These are phyloP conservation scores for Boleophthalmus pectinirostris DNA, from an alignment of 2,113 vertebrate species.

Conservation along the genomic window DNA sequence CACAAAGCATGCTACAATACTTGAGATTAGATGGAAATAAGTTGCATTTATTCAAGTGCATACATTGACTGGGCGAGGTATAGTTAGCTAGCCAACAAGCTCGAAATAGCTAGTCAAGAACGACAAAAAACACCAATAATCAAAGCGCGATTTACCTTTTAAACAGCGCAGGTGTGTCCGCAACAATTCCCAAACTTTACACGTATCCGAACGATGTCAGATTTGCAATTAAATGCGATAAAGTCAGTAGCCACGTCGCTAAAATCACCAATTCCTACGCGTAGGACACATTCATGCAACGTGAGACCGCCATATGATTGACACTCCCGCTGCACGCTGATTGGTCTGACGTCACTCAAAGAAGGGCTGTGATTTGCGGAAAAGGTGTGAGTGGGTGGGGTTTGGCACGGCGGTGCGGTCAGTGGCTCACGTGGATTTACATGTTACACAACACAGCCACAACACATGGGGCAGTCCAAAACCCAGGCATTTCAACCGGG, in stretches of 20 bases:
- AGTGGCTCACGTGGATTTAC: conserved; percentile 70
- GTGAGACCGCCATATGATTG: conserved; percentile 52
- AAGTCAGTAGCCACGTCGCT: conserved; percentile 24
- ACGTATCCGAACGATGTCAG: background rate
- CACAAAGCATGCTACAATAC: fast-evolving
- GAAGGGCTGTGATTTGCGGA: conserved; percentile 37
- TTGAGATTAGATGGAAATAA: background rate
- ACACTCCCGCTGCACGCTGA: conserved; percentile 51
- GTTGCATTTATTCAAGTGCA: conserved; percentile 27
- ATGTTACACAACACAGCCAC: conserved; percentile 70
- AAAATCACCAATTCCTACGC: conserved; percentile 24
- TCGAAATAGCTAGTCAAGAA: conserved; percentile 13
- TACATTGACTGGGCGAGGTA: conserved; percentile 18
- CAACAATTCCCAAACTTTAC: background rate
- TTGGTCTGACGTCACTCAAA: conserved; percentile 20
- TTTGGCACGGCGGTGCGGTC: background rate
- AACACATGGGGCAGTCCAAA: conserved; percentile 23
- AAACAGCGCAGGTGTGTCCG: background rate
- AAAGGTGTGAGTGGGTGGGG: background rate
- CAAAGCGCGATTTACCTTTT: conserved; percentile 40
- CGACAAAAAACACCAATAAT: background rate
- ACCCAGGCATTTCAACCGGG: background rate
- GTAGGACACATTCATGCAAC: conserved; percentile 77
- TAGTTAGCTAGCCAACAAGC: conserved; percentile 24
- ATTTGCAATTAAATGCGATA: background rate